phyloP scores from a whole-genome alignment of 2,888 invertebrate genomes.

The Leptogaster cylindrica region DNA sequence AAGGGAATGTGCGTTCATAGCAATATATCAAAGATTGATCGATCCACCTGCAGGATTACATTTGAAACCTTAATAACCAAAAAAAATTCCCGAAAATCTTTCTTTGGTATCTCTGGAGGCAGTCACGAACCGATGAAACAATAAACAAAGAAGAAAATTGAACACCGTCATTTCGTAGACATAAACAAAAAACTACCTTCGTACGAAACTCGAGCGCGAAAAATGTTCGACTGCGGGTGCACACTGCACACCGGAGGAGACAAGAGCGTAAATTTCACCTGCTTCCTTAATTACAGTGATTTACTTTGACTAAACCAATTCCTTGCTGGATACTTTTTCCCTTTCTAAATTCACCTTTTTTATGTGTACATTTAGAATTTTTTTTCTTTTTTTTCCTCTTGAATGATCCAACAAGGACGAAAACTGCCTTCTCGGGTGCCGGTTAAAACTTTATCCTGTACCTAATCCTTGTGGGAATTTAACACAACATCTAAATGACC shows the following conservation, averaged over 20 bases:
- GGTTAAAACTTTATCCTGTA: neutral
- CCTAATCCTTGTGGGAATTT: constrained; percentile 40
- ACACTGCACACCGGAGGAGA: neutral
- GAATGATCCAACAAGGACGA: neutral
- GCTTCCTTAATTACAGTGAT: constrained; percentile 41
- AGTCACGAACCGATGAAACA: neutral
- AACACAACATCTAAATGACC: constrained; percentile 36
- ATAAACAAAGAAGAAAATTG: neutral
- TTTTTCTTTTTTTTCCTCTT: neutral
- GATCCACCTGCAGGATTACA: constrained; percentile 36
- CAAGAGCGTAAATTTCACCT: constrained; percentile 19
- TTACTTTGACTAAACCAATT: constrained; percentile 27
- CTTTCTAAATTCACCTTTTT: too few relatives aligned
- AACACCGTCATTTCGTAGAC: too few relatives aligned
- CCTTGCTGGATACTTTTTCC: neutral
- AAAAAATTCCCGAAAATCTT: too few relatives aligned
- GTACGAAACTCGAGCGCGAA: neutral
- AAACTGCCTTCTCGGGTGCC: neutral
- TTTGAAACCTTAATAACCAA: constrained; percentile 25
- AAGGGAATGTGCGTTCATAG: neutral
- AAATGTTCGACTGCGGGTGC: neutral
- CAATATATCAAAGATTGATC: constrained; percentile 9
- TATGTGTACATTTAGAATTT: too few relatives aligned
- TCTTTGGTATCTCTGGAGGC: neutral
- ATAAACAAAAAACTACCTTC: neutral